Evolutionary conservation across 2,888 invertebrate genomes (phyloP).

Genomic region (Plebejus melissa): DNA sequence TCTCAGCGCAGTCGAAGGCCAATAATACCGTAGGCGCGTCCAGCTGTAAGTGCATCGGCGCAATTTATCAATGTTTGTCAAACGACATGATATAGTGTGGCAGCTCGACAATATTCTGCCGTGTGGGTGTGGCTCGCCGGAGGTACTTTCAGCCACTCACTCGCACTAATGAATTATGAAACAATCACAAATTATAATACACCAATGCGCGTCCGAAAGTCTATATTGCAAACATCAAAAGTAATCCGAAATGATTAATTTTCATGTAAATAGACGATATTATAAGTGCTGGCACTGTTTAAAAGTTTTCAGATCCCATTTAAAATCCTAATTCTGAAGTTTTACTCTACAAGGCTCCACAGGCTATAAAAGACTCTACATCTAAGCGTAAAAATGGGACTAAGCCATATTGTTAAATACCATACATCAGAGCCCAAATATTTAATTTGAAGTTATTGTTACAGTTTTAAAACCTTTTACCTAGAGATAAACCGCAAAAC

Average conservation of each 20-base stretch:
- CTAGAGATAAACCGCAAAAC: no score
- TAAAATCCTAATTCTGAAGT: no score
- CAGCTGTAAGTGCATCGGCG: slow-evolving; percentile 40
- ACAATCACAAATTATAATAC: slow-evolving; percentile 23
- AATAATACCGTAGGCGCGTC: background rate
- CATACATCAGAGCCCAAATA: no score
- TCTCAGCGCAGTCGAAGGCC: background rate
- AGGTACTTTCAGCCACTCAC: slow-evolving; percentile 28
- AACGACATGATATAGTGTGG: slow-evolving; percentile 50
- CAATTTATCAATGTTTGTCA: slow-evolving; percentile 55
- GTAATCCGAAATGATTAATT: background rate
- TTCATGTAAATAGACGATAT: no score
- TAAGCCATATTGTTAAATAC: no score
- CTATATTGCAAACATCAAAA: background rate
- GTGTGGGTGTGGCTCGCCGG: slow-evolving; percentile 23
- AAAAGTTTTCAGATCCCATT: no score
- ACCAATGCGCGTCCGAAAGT: background rate
- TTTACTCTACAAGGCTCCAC: no score
- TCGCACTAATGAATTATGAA: slow-evolving; percentile 23
- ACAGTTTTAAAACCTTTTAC: no score
- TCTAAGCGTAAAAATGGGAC: no score
- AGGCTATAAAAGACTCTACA: no score
- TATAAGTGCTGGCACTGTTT: no score
- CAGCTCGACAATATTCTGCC: slow-evolving; percentile 30
- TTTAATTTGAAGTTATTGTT: no score